Percentiles rank a stretch among this genome's conserved stretches.
phyloP scores from a whole-genome alignment of 2,797 vertebrate genomes.

The Falco rusticolus region DNA sequence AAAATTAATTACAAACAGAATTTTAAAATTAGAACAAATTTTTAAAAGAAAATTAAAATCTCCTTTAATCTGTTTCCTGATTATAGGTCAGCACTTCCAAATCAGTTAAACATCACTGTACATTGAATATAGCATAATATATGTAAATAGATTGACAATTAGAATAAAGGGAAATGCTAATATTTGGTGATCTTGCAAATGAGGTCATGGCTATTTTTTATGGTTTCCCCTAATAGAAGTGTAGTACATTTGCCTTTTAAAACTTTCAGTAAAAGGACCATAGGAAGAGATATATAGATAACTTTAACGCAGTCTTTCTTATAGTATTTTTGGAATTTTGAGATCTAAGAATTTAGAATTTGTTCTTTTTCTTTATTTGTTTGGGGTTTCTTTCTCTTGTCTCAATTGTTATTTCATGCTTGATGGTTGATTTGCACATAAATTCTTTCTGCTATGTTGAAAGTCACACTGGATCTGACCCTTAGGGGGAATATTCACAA shows the following conservation, averaged over 20 bases:
- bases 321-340: not conserved
- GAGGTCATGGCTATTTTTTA: conserved; percentile 40
- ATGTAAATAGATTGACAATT: not conserved
- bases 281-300: not conserved
- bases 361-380: not conserved
- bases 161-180: conserved; percentile 17
- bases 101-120: not conserved
- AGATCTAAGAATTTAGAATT: not conserved
- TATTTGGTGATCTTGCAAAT: conserved; percentile 29
- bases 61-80: not conserved
- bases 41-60: not conserved
- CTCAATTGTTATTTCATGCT: conserved; percentile 39
- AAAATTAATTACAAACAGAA: not conserved
- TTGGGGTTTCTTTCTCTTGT: rapidly evolving
- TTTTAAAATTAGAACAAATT: not conserved
- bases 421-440: conserved; percentile 59
- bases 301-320: not conserved
- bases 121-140: not conserved
- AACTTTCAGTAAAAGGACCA: not conserved
- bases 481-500: conserved; percentile 44
- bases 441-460: conserved; percentile 63
- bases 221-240: conserved; percentile 14
- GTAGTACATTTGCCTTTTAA: not conserved
- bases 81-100: not conserved
- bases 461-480: conserved; percentile 20